Evolutionary conservation across 2,797 vertebrate genomes (phyloP), one percentile per base, ranked within the genome.

Genomic region (Pseudochromis fuscus): DNA sequence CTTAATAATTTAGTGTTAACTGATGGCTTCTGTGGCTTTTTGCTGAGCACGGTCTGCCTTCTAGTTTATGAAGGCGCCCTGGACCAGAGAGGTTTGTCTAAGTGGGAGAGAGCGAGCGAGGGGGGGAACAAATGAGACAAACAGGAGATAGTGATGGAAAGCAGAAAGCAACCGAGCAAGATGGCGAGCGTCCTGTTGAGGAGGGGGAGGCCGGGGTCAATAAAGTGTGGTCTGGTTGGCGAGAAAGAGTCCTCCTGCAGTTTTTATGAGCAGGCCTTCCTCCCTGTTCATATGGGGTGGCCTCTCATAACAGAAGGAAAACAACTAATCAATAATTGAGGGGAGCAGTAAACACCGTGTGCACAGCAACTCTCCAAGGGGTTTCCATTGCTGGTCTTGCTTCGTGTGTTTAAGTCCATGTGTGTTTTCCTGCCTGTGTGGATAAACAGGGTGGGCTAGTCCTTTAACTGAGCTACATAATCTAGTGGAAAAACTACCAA

Each of bases 321-420:
- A 91, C 88, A 93, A 91, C 81, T 64, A 76, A 92, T 94, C 91
- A 93, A 93, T 94, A 90, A 94, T 93, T 88, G 89, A 94, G 52
- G 75, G 65, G 81, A 67, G 79, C 65, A 82, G 89, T 91, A 90
- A 90, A 91, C 83, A 88, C 79, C 76, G 72, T 84, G 82, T 86
- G 84, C 81, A 87, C 79, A 71, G 78, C 35, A 65, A 12, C 48
- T 82, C 81, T 84, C 86, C 11, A n/a, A 78, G 79, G 88, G 67
- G 38, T 75, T 75, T 70, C 72, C 65, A 78, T 72, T 77, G 58
- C 74, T 77, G 48, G 62, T 44, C 69, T 71, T 74, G 33, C 42
- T 48, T 72, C 52, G 23, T 72, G 64, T 75, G 70, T 78, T 52
- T 45, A 30, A 3, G 30, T 59, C 18, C 48, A 51, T 18, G 24